phyloP scores from a whole-genome alignment of 92 coral and sea anemone species.

The Porites rus region DNA sequence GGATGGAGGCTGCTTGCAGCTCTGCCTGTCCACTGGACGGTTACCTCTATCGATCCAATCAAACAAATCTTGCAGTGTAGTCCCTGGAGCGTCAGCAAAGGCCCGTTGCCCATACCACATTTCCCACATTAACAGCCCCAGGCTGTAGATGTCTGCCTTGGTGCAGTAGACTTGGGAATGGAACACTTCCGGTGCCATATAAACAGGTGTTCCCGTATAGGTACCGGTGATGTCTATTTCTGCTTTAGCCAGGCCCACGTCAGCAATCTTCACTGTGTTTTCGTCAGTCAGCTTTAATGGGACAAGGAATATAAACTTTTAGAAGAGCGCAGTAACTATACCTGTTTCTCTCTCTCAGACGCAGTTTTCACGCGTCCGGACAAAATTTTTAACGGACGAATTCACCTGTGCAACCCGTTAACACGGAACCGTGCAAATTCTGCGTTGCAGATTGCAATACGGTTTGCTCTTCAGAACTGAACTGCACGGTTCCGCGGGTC shows the following conservation, averaged over 20 bases:
- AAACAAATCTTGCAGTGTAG: neutral
- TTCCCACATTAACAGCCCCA: constrained; percentile 53
- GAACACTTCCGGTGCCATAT: constrained; percentile 50
- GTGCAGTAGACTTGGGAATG: neutral
- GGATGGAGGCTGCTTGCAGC: neutral
- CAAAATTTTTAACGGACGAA: too few species aligned
- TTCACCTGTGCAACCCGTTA: too few species aligned
- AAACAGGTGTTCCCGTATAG: neutral
- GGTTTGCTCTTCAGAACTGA: too few species aligned
- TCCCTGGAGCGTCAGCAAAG: neutral
- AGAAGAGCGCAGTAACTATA: too few species aligned
- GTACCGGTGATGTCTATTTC: constrained; percentile 14
- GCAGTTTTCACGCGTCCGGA: too few species aligned
- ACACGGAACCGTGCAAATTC: too few species aligned
- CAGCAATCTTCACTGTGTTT: constrained; percentile 32
- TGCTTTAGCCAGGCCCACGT: constrained; percentile 29
- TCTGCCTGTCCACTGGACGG: constrained; percentile 1
- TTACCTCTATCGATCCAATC: neutral
- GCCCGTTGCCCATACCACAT: constrained; percentile 46
- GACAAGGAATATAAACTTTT: neutral
- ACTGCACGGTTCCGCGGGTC: too few species aligned
- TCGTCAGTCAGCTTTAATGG: neutral
- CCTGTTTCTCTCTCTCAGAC: too few species aligned
- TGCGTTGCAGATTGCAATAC: too few species aligned
- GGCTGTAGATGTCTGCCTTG: constrained; percentile 45